Evolutionary conservation across 2,113 vertebrate genomes (phyloP).

Genomic region (Anseranas semipalmata): DNA sequence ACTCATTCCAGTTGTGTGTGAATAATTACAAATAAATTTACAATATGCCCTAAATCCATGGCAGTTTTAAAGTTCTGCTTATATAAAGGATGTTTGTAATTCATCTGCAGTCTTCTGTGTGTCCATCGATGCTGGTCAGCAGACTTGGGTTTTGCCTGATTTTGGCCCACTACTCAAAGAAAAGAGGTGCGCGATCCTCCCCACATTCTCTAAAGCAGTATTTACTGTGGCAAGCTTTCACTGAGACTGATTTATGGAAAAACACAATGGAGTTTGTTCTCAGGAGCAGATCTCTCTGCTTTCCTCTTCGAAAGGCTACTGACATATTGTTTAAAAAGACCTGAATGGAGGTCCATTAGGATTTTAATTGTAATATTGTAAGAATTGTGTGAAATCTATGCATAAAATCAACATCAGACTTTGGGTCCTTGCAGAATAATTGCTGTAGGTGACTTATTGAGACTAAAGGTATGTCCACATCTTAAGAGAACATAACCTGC

Average conservation of each 20-base stretch:
- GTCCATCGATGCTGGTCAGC: neutral
- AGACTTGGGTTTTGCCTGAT: neutral
- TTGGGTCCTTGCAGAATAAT: no score
- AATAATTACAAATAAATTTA: neutral
- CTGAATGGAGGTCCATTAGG: neutral
- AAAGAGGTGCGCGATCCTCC: neutral
- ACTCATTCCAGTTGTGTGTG: neutral
- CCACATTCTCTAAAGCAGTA: neutral
- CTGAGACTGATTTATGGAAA: neutral
- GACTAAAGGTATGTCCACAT: no score
- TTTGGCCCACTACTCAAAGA: neutral
- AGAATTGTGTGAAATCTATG: neutral
- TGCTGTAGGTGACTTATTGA: no score
- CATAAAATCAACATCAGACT: neutral
- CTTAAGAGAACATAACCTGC: no score
- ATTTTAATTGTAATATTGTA: neutral
- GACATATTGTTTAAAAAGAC: neutral
- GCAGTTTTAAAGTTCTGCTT: neutral
- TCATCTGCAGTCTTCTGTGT: neutral
- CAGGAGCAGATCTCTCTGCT: neutral
- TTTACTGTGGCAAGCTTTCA: neutral
- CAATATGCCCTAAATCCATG: neutral
- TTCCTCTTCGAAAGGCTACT: neutral
- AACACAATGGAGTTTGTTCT: neutral
- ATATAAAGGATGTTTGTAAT: neutral